Percentiles rank a stretch among this genome's conserved stretches.
phyloP scores from a whole-genome alignment of 2,888 invertebrate species.

The Serrognathus titanus region DNA sequence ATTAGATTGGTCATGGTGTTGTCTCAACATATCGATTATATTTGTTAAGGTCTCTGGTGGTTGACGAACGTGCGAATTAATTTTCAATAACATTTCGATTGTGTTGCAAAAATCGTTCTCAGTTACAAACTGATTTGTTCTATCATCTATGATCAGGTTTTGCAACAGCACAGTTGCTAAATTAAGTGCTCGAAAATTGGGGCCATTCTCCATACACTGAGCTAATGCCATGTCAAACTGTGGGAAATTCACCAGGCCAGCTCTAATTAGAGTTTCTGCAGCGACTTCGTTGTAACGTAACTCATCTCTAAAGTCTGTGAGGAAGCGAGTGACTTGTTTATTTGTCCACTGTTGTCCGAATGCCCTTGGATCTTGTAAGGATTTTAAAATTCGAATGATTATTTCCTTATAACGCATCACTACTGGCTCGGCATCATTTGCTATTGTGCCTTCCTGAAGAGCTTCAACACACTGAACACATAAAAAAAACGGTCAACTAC shows the following conservation, averaged over 20 bases:
- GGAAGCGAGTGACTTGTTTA: slow-evolving; percentile 83
- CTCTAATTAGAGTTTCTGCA: slow-evolving; percentile 81
- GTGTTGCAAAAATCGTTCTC: slow-evolving; percentile 86
- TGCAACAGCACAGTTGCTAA: slow-evolving; percentile 92
- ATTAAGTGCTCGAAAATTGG: slow-evolving; percentile 46
- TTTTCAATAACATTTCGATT: slow-evolving; percentile 76
- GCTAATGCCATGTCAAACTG: slow-evolving; percentile 81
- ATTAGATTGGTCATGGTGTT: slow-evolving; percentile 66
- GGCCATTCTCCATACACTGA: slow-evolving; percentile 78
- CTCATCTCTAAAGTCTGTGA: slow-evolving; percentile 87
- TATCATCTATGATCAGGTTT: slow-evolving; percentile 80
- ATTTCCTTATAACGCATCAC: slow-evolving; percentile 82
- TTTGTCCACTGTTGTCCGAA: slow-evolving; percentile 90
- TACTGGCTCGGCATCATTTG: slow-evolving; percentile 68
- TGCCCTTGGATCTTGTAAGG: slow-evolving; percentile 81
- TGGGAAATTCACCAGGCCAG: slow-evolving; percentile 77
- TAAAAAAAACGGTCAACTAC: slow-evolving; percentile 13
- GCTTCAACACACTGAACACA: slow-evolving; percentile 76
- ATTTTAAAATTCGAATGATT: slow-evolving; percentile 83
- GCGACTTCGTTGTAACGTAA: slow-evolving; percentile 88
- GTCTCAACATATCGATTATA: slow-evolving; percentile 77
- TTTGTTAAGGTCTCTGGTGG: slow-evolving; percentile 81
- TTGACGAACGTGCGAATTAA: slow-evolving; percentile 70
- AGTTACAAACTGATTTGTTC: slow-evolving; percentile 69
- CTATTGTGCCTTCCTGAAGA: slow-evolving; percentile 74